Base-by-base conservation (phyloP, 1,140 invertebrate genomes). In the Panagrolaimus sp. region DNA sequence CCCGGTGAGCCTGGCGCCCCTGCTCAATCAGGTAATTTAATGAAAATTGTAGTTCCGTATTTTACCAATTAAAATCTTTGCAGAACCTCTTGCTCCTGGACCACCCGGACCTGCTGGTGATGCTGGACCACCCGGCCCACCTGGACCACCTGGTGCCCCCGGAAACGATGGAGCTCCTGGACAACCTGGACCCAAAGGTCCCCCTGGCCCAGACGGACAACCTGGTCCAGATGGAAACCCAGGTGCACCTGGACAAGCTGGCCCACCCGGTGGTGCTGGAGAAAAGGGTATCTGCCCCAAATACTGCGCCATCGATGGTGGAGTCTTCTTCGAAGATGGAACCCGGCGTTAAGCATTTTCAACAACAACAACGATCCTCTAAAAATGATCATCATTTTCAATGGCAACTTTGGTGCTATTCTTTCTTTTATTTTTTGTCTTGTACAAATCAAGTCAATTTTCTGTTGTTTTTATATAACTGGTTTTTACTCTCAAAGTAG, bases 241-340 rank as follows among this genome's bases (percentile, higher is more conserved):
- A n/a, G 68, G 68, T 8, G 58, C 67, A 38, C 70, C 70, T 14
- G 71, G 71, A n/a, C 67, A 65, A 69, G 71, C 69, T 52, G 70
- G 70, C 15, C 45, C 68, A 10, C 45, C 62, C 26, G 66, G 71
- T 43, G 64, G 21, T 65, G 45, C 26, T 32, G 76, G 70, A 67
- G 78, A 80, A 69, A 81, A 81, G 73, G 78, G 78, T 66, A 81
- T 80, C 72, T 80, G 78, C 69, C 78, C 78, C 62, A 80, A 80
- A 55, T 80, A 80, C 73, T 80, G 78, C 67, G 78, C 78, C 63
- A 77, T 80, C 77, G 78, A 80, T 32, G 78, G 78, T 65, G 78
- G 78, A 63, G 77, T 80, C 70, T 80, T 80, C 78, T 81, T 82
- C 73, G 78, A 81, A 63, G 78, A 80, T 71, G 78, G 78, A 71